Conservation (phyloP, 2,113 vertebrate species). For the Zeus faber region DNA sequence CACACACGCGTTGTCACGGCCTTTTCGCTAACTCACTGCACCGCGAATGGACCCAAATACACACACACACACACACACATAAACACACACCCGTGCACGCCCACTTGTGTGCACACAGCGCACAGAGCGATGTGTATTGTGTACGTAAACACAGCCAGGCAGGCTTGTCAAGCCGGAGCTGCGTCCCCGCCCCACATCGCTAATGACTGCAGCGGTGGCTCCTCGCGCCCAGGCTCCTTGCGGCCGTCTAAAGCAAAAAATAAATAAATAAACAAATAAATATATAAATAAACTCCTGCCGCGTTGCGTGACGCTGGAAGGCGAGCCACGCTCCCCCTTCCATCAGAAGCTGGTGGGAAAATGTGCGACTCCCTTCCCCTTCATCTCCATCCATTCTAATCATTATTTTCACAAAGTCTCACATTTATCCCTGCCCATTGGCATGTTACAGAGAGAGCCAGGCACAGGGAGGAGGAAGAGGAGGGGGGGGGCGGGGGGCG, state of each 20-base stretch:
- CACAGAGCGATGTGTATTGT: too few relatives aligned
- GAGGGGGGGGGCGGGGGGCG: constrained; percentile 10
- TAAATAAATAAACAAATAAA: too few relatives aligned
- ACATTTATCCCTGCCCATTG: constrained; percentile 90
- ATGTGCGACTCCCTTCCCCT: constrained; percentile 51
- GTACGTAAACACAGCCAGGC: too few relatives aligned
- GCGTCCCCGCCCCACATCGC: neutral
- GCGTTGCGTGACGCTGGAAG: too few relatives aligned
- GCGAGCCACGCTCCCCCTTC: too few relatives aligned
- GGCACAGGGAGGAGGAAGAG: constrained; percentile 66
- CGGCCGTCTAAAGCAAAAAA: too few relatives aligned
- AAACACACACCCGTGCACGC: too few relatives aligned
- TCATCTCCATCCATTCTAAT: constrained; percentile 90
- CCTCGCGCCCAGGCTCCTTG: neutral
- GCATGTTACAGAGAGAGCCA: constrained; percentile 87
- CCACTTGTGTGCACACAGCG: too few relatives aligned
- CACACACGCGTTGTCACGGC: too few relatives aligned
- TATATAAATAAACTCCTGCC: neutral
- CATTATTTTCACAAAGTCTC: constrained; percentile 91
- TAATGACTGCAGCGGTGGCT: neutral
- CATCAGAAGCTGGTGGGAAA: neutral
- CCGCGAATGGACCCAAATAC: too few relatives aligned
- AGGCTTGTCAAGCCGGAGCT: neutral
- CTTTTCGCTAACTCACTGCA: too few relatives aligned
- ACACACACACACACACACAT: too few relatives aligned